phyloP scores from a whole-genome alignment of 2,797 vertebrate genomes.

The Sebastes nivosus region DNA sequence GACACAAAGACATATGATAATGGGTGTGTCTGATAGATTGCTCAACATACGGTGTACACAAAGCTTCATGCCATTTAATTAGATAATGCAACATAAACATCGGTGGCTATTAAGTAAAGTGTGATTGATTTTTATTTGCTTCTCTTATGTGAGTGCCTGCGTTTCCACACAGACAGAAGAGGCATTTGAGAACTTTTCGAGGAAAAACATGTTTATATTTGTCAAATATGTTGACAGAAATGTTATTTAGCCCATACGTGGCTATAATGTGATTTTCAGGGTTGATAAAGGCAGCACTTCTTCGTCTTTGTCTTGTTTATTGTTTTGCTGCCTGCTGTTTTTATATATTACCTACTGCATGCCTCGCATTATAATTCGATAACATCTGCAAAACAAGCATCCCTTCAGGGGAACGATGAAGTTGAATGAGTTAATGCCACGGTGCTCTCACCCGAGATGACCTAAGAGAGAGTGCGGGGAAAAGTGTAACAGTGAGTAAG shows the following conservation, averaged over 20 bases:
- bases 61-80: constrained; percentile 18
- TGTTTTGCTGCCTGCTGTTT: background rate
- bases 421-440: constrained; percentile 43
- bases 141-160: background rate
- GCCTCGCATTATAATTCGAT: constrained; percentile 6
- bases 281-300: background rate
- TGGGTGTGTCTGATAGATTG: constrained; percentile 44
- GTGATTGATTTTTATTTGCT: constrained; percentile 4
- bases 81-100: constrained; percentile 25
- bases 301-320: background rate
- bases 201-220: background rate
- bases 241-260: background rate
- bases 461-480: constrained; percentile 29
- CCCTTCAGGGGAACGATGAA: constrained; percentile 5
- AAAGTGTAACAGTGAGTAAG: constrained; percentile 48
- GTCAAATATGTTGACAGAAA: too few relatives aligned
- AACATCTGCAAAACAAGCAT: constrained; percentile 12
- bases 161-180: background rate
- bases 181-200: background rate
- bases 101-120: background rate
- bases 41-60: background rate
- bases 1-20: constrained; percentile 18
- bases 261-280: background rate
- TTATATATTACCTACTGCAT: background rate
- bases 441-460: constrained; percentile 68